A percentile compares a stretch with the other conserved stretches of the same genome.
Conservation (phyloP, 1,140 invertebrate species). For the Metopolophium dirhodum region DNA sequence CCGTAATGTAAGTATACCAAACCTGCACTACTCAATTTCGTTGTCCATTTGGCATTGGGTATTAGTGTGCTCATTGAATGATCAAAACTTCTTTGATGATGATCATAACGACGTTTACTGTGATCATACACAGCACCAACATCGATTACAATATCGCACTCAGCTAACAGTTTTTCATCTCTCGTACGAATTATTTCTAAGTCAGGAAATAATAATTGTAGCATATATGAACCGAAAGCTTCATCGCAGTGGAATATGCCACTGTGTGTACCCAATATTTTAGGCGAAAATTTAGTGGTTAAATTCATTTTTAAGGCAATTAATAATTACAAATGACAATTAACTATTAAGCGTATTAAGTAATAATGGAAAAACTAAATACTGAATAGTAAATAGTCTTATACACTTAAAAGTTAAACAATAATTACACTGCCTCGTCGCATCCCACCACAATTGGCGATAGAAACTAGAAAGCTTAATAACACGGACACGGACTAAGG, state of each 20-base stretch:
- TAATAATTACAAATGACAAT: neutral
- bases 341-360: no score
- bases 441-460: no score
- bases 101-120: constrained; percentile 82
- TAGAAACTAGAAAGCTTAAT: no score
- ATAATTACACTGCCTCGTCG: no score
- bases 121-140: constrained; percentile 91
- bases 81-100: constrained; percentile 86
- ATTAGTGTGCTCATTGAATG: constrained; percentile 70
- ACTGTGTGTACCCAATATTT: constrained; percentile 76
- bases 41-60: constrained; percentile 67
- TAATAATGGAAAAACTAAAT: neutral
- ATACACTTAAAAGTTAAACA: no score
- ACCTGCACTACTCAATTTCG: constrained; percentile 92
- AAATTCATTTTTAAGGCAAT: neutral
- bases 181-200: constrained; percentile 82
- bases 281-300: constrained; percentile 20
- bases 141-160: constrained; percentile 95
- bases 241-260: constrained; percentile 96
- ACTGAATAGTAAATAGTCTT: no score
- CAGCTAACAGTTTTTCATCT: constrained; percentile 72
- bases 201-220: constrained; percentile 83
- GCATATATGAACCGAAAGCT: constrained; percentile 88
- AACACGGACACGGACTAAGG: no score
- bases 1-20: constrained; percentile 93